Evolutionary conservation across 2,888 invertebrate genomes (phyloP), one percentile per base, ranked within the genome.

Genomic region (Schizaphis graminum): DNA sequence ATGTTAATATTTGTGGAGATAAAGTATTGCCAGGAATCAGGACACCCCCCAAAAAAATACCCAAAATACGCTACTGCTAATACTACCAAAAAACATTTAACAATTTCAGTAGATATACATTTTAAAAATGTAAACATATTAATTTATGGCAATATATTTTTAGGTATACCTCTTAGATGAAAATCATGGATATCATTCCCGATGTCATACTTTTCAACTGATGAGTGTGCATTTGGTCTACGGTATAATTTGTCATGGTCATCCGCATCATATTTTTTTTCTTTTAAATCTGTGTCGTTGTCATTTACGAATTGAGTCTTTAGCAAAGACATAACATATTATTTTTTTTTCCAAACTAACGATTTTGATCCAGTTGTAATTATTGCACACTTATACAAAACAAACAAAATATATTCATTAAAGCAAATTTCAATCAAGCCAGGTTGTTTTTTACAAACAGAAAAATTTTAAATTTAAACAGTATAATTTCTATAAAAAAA

Each of bases 291-390:
- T n/a, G 94, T 53, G 10, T 91, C 86, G 61, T 44, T 41, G 93
- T 91, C 91, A 41, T 67, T n/a, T n/a, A 67, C 67, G 86, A 89
- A 87, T 49, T 94, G 94, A 61, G 61, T 91, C 61, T 94, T 94
- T 91, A 94, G 11, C n/a, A 91, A 86, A 94, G 94, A 94, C 94
- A 94, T 94, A 41, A 86, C 94, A 90, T 91, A 94, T 41, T 94
- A 49, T 28, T 49, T 35, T 57, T 47, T 28, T 28, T 53, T n/a
- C 26, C 77, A 77, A 89, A 88, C 53, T 28, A 88, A 53, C 8
- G 10, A 89, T 44, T 56, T 92, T 26, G 47, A 56, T n/a, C 44
- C 92, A 16, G 53, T 35, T 47, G 84, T 53, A 77, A 89, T 77
- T 16, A 41, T 44, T 26, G 47, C 35, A 44, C 61, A 10, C 49